Conservation (phyloP, 2,888 invertebrate species). For the Operophtera brumata region DNA sequence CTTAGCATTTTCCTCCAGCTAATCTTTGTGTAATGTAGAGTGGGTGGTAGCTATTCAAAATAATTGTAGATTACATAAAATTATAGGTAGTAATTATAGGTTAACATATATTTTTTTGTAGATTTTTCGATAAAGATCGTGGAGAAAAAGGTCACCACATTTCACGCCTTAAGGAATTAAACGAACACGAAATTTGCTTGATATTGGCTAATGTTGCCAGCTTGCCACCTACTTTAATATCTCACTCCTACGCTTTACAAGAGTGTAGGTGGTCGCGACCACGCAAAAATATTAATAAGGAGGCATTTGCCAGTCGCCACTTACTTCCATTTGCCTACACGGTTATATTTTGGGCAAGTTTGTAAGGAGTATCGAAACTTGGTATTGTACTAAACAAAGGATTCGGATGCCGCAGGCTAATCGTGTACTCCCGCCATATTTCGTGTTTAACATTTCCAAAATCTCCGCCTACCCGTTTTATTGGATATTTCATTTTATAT, state of each 20-base stretch:
- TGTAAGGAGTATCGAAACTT: slow-evolving; percentile 13
- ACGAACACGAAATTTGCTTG: slow-evolving; percentile 28
- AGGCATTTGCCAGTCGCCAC: slow-evolving; percentile 26
- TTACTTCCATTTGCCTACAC: slow-evolving; percentile 14
- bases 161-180: too few relatives aligned
- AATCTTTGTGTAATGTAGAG: too few relatives aligned
- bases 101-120: too few relatives aligned
- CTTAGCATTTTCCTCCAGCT: too few relatives aligned
- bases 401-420: background rate
- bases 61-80: too few relatives aligned
- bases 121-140: too few relatives aligned
- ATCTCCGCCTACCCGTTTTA: background rate
- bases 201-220: slow-evolving; percentile 19
- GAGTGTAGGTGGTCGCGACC: slow-evolving; percentile 37
- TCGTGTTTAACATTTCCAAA: background rate
- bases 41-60: too few relatives aligned
- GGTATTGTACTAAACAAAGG: slow-evolving; percentile 4
- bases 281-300: slow-evolving; percentile 36
- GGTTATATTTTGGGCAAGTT: slow-evolving; percentile 8
- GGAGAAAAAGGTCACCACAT: too few relatives aligned
- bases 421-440: slow-evolving; percentile 2
- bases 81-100: too few relatives aligned
- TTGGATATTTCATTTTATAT: background rate
- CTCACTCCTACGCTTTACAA: slow-evolving; percentile 33
- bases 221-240: slow-evolving; percentile 26